Percentiles rank a stretch among this genome's conserved stretches.
These are phyloP conservation scores for Mantis religiosa DNA, from an alignment of 2,888 invertebrate species.

Conservation along the genomic window DNA sequence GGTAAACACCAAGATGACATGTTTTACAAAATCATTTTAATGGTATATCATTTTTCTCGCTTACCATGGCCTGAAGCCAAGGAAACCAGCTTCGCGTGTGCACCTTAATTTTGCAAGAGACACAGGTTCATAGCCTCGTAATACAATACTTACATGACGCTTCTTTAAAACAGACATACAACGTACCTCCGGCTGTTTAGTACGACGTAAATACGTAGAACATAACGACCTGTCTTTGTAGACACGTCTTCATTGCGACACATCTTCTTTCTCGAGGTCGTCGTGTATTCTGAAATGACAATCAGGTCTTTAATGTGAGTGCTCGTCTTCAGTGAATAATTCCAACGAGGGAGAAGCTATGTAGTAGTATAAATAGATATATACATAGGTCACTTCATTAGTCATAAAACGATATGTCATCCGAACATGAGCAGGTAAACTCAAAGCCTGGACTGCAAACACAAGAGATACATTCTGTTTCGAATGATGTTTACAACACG, in stretches of 20 bases:
- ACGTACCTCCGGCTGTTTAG: neutral
- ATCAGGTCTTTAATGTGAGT: neutral
- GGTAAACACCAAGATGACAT: neutral
- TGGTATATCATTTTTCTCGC: neutral
- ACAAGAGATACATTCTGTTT: too few relatives aligned
- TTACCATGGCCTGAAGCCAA: neutral
- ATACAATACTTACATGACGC: neutral
- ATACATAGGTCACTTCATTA: too few relatives aligned
- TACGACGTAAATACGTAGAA: neutral
- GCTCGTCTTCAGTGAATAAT: neutral
- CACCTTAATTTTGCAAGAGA: neutral
- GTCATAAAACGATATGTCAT: too few relatives aligned
- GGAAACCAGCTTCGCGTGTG: neutral
- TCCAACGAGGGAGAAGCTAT: neutral
- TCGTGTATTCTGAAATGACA: neutral
- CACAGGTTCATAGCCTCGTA: neutral
- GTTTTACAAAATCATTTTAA: neutral
- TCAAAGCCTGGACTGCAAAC: too few relatives aligned
- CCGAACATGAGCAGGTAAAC: too few relatives aligned
- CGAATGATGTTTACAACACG: too few relatives aligned
- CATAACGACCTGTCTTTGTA: neutral
- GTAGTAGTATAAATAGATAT: too few relatives aligned
- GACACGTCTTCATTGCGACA: neutral
- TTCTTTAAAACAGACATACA: neutral
- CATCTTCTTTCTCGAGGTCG: neutral